These are phyloP conservation scores for Drosophila kambysellisi DNA, from an alignment of 2,888 invertebrate genomes.

Conservation along the genomic window DNA sequence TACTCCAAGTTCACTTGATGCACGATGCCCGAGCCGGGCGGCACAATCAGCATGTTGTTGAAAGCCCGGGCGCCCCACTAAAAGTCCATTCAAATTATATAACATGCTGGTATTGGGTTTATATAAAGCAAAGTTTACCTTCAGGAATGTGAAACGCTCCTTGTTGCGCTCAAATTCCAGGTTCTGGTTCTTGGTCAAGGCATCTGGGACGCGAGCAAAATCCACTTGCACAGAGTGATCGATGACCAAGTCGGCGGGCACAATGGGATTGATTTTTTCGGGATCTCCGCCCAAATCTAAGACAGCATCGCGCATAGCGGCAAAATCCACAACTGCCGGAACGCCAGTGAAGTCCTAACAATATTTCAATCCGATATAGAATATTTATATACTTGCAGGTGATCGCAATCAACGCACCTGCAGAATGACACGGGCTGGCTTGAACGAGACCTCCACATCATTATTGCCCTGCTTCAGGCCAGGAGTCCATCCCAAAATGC, in stretches of 20 bases:
- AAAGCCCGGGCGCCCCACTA: conserved; percentile 99
- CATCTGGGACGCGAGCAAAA: conserved; percentile 94
- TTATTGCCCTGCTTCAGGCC: conserved; percentile 82
- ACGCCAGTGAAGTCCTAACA: conserved; percentile 96
- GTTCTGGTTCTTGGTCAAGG: conserved; percentile 96
- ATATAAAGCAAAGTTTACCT: conserved; percentile 87
- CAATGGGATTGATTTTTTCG: conserved; percentile 97
- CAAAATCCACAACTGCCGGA: conserved; percentile 99
- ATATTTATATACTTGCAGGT: not conserved
- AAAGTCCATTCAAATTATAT: conserved; percentile 2
- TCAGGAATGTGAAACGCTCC: conserved; percentile 97
- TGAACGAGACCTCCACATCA: conserved; percentile 97
- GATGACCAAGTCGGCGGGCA: conserved; percentile 98
- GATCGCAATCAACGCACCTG: conserved; percentile 88
- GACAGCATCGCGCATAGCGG: conserved; percentile 99
- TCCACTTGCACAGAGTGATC: conserved; percentile 99
- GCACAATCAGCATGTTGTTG: conserved; percentile 98
- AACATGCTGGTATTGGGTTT: too few relatives aligned
- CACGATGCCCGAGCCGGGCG: conserved; percentile 99
- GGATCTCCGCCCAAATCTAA: conserved; percentile 94
- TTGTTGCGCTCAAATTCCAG: conserved; percentile 97
- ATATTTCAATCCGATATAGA: not conserved
- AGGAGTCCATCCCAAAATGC: conserved; percentile 94
- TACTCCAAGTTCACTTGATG: conserved; percentile 99
- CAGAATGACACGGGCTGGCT: conserved; percentile 97